Conservation (phyloP, 2,113 vertebrate species). For the Cryptomyrus ogoouensis region DNA sequence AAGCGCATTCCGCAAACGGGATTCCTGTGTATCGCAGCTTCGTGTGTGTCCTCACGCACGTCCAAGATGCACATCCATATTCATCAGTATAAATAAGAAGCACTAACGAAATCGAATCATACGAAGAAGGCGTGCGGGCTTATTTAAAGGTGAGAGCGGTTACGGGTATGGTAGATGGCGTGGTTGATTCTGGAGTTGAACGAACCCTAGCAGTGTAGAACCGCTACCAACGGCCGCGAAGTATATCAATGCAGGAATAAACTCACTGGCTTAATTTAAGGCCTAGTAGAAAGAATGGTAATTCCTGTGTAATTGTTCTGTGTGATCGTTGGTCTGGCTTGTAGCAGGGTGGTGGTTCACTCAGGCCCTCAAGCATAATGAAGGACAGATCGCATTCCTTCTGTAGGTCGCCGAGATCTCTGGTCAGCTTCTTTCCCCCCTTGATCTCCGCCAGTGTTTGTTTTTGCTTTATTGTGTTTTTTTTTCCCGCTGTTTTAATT, state of each 20-base stretch:
- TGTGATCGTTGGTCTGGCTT: neutral
- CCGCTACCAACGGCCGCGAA: neutral
- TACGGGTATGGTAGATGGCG: neutral
- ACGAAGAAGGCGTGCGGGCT: neutral
- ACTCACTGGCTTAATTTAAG: neutral
- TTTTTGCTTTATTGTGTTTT: constrained; percentile 60
- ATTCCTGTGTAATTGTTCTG: neutral
- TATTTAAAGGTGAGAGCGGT: neutral
- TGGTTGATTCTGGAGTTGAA: neutral
- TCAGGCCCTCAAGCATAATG: constrained; percentile 31
- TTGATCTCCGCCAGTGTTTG: constrained; percentile 62
- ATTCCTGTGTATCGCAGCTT: neutral
- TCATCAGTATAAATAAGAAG: neutral
- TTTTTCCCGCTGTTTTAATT: constrained; percentile 40
- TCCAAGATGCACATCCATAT: too few relatives aligned
- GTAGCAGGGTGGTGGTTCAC: neutral
- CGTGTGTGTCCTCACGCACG: neutral
- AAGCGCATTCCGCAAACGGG: neutral
- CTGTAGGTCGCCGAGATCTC: constrained; percentile 46
- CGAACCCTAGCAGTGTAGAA: neutral
- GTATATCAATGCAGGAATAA: neutral
- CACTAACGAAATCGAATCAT: neutral
- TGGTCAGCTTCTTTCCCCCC: constrained; percentile 47
- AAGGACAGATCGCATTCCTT: constrained; percentile 44
- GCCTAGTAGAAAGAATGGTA: neutral